Percentiles rank a stretch among this genome's conserved stretches.
phyloP scores from a whole-genome alignment of 2,797 vertebrate species.

The Sardinella longiceps region DNA sequence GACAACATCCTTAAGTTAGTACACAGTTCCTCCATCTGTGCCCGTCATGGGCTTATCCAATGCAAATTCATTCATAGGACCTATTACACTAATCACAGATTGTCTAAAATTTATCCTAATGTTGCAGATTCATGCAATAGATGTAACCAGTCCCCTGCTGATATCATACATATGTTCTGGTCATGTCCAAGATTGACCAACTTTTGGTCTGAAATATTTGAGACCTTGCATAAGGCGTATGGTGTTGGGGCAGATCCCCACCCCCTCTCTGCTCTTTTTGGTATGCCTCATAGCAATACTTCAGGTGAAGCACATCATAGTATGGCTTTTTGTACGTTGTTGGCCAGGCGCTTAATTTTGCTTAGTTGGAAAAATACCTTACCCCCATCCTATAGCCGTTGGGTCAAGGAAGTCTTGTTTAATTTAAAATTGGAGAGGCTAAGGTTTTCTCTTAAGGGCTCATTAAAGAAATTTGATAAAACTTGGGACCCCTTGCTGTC shows the following conservation, averaged over 20 bases:
- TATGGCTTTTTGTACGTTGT: neutral
- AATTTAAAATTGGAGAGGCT: neutral
- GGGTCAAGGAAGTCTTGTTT: neutral
- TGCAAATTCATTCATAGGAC: neutral
- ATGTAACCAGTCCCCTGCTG: neutral
- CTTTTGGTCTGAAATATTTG: neutral
- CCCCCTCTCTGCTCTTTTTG: neutral
- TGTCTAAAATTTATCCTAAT: neutral
- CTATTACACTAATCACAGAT: too few relatives aligned
- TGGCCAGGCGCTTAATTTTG: neutral
- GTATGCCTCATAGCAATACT: neutral
- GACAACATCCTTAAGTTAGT: neutral
- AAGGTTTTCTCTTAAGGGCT: neutral
- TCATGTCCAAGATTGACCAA: neutral
- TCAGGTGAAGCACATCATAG: neutral
- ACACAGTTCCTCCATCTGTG: neutral
- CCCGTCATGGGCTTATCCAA: neutral
- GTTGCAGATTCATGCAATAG: neutral
- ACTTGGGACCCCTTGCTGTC: neutral
- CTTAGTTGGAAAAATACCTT: too few relatives aligned
- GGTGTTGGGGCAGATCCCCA: neutral
- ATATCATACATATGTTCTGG: neutral
- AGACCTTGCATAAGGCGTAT: neutral
- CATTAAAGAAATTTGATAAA: neutral
- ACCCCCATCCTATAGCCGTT: too few relatives aligned